Evolutionary conservation across 2,113 vertebrate genomes (phyloP).

Genomic region (Petrocephalus zakoni): DNA sequence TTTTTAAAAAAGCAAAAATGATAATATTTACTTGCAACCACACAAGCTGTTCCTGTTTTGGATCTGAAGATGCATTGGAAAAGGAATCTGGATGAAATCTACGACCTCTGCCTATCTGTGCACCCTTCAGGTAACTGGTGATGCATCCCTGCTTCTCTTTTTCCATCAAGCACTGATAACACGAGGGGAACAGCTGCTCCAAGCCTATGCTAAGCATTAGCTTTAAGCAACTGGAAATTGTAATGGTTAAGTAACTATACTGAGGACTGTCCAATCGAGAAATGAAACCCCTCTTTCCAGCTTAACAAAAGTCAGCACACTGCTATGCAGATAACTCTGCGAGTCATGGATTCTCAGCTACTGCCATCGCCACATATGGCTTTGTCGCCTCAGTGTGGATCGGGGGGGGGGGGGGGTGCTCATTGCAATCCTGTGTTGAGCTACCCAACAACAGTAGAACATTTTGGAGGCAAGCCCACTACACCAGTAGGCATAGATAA

Average conservation of each 20-base stretch:
- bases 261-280: background rate
- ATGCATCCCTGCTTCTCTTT: background rate
- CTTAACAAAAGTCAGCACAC: background rate
- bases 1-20: background rate
- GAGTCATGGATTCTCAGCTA: background rate
- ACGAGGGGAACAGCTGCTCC: background rate
- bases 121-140: background rate
- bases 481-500: background rate
- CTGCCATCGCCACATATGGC: background rate
- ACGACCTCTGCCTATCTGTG: background rate
- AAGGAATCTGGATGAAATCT: background rate
- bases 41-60: background rate
- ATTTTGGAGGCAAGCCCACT: background rate
- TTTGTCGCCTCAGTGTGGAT: background rate
- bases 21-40: background rate
- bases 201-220: background rate
- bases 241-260: background rate
- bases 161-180: background rate
- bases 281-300: background rate
- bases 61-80: background rate
- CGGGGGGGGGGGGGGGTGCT: background rate
- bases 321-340: background rate
- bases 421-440: background rate
- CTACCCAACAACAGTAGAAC: background rate
- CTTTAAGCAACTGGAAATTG: background rate